phyloP scores from a whole-genome alignment of 2,797 vertebrate genomes.

The Syngnathus rostellatus region DNA sequence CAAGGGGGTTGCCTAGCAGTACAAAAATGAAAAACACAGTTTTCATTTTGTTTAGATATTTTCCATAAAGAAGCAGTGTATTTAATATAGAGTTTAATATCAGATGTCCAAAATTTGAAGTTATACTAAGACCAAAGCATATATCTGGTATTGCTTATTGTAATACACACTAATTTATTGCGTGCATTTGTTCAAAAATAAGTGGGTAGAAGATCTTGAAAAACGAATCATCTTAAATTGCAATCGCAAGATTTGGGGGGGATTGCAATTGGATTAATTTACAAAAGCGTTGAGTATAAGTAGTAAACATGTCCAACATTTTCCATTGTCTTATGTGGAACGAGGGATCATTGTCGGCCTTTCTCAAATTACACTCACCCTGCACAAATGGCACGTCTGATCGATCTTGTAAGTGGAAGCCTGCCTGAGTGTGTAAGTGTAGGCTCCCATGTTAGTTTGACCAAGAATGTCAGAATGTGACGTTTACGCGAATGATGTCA shows the following conservation, averaged over 20 bases:
- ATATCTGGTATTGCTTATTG: no score
- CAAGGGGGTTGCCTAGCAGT: slow-evolving; percentile 29
- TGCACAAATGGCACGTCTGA: slow-evolving; percentile 47
- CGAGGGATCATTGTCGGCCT: slow-evolving; percentile 24
- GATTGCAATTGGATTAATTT: no score
- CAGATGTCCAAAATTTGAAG: no score
- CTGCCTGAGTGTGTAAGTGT: slow-evolving; percentile 17
- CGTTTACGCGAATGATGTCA: slow-evolving; percentile 53
- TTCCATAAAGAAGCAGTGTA: not conserved
- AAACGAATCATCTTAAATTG: no score
- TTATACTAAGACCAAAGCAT: no score
- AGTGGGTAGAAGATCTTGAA: no score
- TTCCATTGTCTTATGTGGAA: slow-evolving; percentile 17
- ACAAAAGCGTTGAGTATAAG: no score
- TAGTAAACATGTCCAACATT: slow-evolving; percentile 16
- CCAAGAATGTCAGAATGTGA: slow-evolving; percentile 44
- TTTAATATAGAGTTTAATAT: not conserved
- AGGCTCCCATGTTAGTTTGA: slow-evolving; percentile 24
- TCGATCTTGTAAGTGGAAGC: slow-evolving; percentile 65
- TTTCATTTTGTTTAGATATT: not conserved
- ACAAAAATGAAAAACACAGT: slow-evolving; percentile 9
- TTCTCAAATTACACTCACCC: slow-evolving; percentile 54
- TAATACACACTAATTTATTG: no score
- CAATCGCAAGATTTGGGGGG: no score
- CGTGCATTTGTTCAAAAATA: no score